phyloP scores from a whole-genome alignment of 2,888 invertebrate genomes.

The Napeogenes inachia region DNA sequence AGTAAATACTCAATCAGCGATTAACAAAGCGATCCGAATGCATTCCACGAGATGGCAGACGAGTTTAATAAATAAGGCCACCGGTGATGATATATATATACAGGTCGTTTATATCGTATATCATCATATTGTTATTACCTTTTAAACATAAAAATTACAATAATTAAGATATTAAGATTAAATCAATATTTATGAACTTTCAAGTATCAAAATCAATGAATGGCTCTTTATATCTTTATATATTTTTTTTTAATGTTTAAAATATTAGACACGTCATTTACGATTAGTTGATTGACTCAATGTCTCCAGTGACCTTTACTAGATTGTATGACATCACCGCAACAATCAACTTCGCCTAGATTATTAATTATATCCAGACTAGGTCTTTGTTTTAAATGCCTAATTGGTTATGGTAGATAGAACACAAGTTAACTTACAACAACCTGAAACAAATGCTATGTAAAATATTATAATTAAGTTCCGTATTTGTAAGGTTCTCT shows the following conservation, averaged over 20 bases:
- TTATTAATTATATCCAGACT: constrained; percentile 28
- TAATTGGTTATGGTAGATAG: neutral
- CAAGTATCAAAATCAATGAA: too few relatives aligned
- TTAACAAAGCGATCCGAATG: constrained; percentile 48
- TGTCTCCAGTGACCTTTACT: constrained; percentile 51
- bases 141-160: too few relatives aligned
- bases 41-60: constrained; percentile 34
- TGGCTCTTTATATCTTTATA: neutral
- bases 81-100: constrained; percentile 31
- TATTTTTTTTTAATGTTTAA: too few relatives aligned
- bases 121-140: neutral
- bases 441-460: too few relatives aligned
- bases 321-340: constrained; percentile 39
- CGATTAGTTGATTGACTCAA: constrained; percentile 56
- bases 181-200: too few relatives aligned
- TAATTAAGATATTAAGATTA: too few relatives aligned
- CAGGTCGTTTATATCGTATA: neutral
- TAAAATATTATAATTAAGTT: too few relatives aligned
- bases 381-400: constrained; percentile 9
- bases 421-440: neutral
- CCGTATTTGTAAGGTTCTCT: too few relatives aligned
- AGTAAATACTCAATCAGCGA: constrained; percentile 36
- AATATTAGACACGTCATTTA: constrained; percentile 30
- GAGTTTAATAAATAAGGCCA: constrained; percentile 34
- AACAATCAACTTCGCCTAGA: constrained; percentile 32